phyloP scores from a whole-genome alignment of 1,140 invertebrate genomes.

The Parasteatoda tepidariorum region DNA sequence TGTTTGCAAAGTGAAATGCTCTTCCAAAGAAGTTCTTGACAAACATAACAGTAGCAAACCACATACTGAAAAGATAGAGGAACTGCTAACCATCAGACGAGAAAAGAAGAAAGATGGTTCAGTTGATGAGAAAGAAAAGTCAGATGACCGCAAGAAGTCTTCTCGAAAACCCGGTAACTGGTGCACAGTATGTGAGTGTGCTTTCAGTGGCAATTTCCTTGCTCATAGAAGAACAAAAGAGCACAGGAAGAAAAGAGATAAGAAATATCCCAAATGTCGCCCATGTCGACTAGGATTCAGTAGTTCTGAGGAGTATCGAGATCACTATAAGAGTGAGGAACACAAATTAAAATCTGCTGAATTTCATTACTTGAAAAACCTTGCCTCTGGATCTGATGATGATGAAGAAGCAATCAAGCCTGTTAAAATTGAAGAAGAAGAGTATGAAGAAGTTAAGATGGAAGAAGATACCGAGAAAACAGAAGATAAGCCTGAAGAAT shows the following conservation, averaged over 20 bases:
- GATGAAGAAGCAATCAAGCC: constrained; percentile 57
- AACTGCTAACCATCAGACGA: constrained; percentile 32
- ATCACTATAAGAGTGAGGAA: constrained; percentile 59
- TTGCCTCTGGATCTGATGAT: constrained; percentile 56
- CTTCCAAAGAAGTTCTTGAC: constrained; percentile 22
- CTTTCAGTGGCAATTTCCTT: constrained; percentile 54
- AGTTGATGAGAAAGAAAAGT: constrained; percentile 53
- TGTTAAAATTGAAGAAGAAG: constrained; percentile 46
- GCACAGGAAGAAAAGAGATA: constrained; percentile 52
- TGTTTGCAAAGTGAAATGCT: constrained; percentile 37
- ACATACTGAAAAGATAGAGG: constrained; percentile 35
- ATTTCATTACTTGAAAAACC: constrained; percentile 54
- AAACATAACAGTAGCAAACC: constrained; percentile 38
- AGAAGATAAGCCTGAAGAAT: constrained; percentile 3
- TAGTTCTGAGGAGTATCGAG: constrained; percentile 52
- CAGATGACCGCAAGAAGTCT: constrained; percentile 31
- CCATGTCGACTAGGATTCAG: constrained; percentile 56
- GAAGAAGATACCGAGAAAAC: constrained; percentile 28
- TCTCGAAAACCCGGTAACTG: constrained; percentile 38
- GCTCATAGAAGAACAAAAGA: constrained; percentile 57
- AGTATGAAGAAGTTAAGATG: constrained; percentile 9
- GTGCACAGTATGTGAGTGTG: constrained; percentile 57
- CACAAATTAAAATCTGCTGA: constrained; percentile 50
- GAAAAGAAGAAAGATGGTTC: constrained; percentile 51
- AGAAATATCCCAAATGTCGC: constrained; percentile 56